Percentiles rank a stretch among this genome's conserved stretches.
Conservation (phyloP, 2,113 vertebrate genomes). For the Ovis aries region DNA sequence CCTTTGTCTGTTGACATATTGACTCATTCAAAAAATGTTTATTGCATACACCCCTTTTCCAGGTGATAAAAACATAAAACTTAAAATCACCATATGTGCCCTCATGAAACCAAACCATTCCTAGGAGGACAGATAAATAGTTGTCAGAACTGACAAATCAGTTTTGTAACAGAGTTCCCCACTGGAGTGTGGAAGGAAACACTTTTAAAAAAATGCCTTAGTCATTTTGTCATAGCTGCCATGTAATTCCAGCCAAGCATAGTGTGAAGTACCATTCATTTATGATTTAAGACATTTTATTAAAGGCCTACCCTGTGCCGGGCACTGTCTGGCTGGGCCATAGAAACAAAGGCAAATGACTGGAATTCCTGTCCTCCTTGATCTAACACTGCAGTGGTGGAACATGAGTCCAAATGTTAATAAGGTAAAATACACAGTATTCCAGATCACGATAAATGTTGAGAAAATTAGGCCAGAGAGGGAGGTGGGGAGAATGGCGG, state of each 20-base stretch:
- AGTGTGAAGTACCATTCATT: background rate
- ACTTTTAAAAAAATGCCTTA: background rate
- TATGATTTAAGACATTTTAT: background rate
- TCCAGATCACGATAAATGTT: background rate
- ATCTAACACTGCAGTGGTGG: background rate
- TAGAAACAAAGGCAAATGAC: background rate
- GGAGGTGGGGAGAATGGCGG: background rate
- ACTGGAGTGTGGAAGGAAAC: background rate
- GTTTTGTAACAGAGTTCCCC: background rate
- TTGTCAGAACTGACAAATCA: background rate
- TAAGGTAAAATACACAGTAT: background rate
- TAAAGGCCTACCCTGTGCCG: background rate
- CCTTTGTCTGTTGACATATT: background rate
- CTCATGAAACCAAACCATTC: background rate
- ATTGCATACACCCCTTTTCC: background rate
- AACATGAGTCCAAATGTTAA: background rate
- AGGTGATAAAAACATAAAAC: background rate
- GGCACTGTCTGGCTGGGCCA: background rate
- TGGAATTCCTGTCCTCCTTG: background rate
- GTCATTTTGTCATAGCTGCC: background rate
- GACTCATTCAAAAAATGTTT: background rate
- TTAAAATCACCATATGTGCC: background rate
- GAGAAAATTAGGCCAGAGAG: background rate
- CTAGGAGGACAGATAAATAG: background rate
- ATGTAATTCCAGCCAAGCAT: background rate